These are phyloP conservation scores for Anoncus sp. DNA, from an alignment of 2,888 invertebrate species.

Conservation along the genomic window DNA sequence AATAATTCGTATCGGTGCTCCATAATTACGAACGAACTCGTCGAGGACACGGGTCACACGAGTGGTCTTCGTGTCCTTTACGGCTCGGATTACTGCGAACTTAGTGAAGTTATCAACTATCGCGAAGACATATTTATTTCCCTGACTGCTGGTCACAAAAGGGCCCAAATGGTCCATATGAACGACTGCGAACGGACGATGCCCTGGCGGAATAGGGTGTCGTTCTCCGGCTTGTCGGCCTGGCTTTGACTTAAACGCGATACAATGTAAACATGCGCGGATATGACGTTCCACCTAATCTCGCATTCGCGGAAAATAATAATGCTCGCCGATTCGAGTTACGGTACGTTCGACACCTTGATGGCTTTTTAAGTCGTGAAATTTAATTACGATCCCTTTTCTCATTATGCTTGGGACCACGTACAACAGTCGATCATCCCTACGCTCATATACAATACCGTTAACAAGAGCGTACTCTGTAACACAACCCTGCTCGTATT, in stretches of 20 bases:
- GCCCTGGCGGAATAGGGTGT: too few species aligned
- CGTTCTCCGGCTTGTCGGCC: conserved; percentile 11
- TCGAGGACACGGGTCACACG: conserved; percentile 23
- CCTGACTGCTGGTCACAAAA: conserved; percentile 11
- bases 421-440: conserved; percentile 4
- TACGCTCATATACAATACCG: conserved; percentile 2
- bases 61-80: conserved; percentile 2
- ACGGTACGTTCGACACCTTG: conserved; percentile 6
- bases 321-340: background rate
- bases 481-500: background rate
- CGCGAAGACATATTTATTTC: conserved; percentile 17
- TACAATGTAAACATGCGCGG: conserved; percentile 2
- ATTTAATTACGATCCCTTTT: background rate
- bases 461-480: background rate
- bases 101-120: conserved; percentile 23
- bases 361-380: conserved; percentile 28
- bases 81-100: background rate
- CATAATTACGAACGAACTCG: conserved; percentile 53
- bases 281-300: conserved; percentile 15
- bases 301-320: conserved; percentile 23
- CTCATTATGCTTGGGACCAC: conserved; percentile 16
- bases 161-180: too few species aligned
- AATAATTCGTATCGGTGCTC: conserved; percentile 57
- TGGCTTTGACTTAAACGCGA: background rate
- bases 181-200: background rate